A percentile compares a stretch with the other conserved stretches of the same genome.
Evolutionary conservation across 2,113 vertebrate species (phyloP).

Genomic region (Ardeotis arabs): DNA sequence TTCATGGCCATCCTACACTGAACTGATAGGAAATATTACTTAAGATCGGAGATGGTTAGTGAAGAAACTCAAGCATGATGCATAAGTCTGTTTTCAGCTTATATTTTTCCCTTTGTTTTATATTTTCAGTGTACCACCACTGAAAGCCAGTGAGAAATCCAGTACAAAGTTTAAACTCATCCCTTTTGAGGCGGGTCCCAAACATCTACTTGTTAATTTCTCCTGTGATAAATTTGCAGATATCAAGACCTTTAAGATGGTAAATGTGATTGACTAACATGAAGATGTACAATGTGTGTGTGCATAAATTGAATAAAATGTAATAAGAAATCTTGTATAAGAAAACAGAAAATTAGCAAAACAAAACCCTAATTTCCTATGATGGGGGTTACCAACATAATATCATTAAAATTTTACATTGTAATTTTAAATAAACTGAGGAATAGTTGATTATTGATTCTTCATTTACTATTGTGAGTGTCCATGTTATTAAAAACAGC

Average conservation of each 20-base stretch:
- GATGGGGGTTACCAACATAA: not conserved
- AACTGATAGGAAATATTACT: not conserved
- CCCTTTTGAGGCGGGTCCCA: conserved; percentile 70
- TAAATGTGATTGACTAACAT: conserved; percentile 69
- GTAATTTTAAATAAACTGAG: conserved; percentile 33
- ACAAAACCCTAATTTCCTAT: not conserved
- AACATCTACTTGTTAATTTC: conserved; percentile 75
- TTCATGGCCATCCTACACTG: not conserved
- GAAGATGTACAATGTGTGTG: not conserved
- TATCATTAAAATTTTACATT: not conserved
- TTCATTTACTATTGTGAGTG: not conserved
- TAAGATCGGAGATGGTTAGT: not conserved
- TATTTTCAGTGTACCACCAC: conserved; percentile 55
- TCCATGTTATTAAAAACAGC: not conserved
- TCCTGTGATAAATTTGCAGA: conserved; percentile 75
- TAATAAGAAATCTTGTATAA: not conserved
- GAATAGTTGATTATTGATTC: not conserved
- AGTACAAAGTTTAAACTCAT: conserved; percentile 63
- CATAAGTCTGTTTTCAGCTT: not conserved
- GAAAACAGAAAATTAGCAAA: not conserved
- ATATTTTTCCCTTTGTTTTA: not conserved
- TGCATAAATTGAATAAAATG: not conserved
- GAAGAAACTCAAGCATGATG: not conserved
- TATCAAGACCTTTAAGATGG: conserved; percentile 73
- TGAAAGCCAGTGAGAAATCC: conserved; percentile 70